Conservation (phyloP, 2,113 vertebrate genomes). For the Baryphthengus martii region DNA sequence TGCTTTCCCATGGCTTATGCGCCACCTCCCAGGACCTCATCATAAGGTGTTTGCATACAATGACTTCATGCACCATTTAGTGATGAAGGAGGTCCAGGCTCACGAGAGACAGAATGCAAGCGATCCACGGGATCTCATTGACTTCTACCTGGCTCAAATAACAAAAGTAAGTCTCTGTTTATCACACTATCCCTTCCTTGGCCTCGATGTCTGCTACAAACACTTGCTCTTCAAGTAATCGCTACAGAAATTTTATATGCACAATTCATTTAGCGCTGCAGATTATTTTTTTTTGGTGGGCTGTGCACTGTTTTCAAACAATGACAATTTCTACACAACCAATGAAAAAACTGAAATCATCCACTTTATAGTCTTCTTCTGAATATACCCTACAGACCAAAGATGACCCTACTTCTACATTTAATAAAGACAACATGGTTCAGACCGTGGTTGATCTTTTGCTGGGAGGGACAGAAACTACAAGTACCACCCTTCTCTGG, state of each 20-base stretch:
- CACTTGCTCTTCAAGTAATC: not conserved
- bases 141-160: slow-evolving; percentile 65
- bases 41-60: slow-evolving; percentile 47
- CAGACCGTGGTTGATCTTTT: slow-evolving; percentile 70
- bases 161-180: slow-evolving; percentile 42
- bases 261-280: not conserved
- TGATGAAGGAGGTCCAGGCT: slow-evolving; percentile 19
- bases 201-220: not conserved
- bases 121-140: slow-evolving; percentile 52
- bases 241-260: not conserved
- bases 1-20: slow-evolving; percentile 56
- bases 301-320: not conserved
- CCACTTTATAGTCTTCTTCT: not conserved
- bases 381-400: slow-evolving; percentile 44
- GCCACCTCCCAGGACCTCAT: slow-evolving; percentile 55
- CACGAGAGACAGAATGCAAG: not conserved
- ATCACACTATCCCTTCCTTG: not conserved
- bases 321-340: not conserved
- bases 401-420: slow-evolving; percentile 46
- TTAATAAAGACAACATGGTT: slow-evolving; percentile 73
- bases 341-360: not conserved
- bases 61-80: slow-evolving; percentile 5
- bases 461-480: slow-evolving; percentile 76
- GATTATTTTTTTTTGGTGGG: not conserved
- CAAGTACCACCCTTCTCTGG: slow-evolving; percentile 71